Percentiles rank a stretch among this genome's conserved stretches.
These are phyloP conservation scores for Polyommatus iphigenia DNA, from an alignment of 2,888 invertebrate species.

Conservation along the genomic window DNA sequence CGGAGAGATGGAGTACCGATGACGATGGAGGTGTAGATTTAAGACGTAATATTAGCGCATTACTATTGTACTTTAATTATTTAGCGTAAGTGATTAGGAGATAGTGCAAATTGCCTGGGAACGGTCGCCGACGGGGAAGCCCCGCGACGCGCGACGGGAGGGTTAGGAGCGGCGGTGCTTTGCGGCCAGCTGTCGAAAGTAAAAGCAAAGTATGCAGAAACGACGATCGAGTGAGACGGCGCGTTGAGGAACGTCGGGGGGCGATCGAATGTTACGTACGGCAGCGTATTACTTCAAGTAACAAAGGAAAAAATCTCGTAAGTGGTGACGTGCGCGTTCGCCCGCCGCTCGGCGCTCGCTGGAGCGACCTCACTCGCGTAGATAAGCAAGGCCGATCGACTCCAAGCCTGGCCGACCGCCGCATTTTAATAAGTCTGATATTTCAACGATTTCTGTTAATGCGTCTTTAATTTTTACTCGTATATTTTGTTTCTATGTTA, in stretches of 20 bases:
- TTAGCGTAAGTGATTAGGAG: slow-evolving; percentile 60
- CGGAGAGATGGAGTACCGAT: slow-evolving; percentile 57
- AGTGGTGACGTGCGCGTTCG: slow-evolving; percentile 44
- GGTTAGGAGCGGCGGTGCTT: slow-evolving; percentile 38
- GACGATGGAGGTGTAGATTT: slow-evolving; percentile 66
- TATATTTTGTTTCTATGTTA: slow-evolving; percentile 54
- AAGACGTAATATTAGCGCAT: slow-evolving; percentile 73
- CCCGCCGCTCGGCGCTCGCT: slow-evolving; percentile 42
- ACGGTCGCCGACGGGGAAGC: slow-evolving; percentile 59
- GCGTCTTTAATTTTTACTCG: slow-evolving; percentile 56
- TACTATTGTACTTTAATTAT: slow-evolving; percentile 71
- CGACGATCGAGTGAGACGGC: slow-evolving; percentile 43
- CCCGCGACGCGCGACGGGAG: slow-evolving; percentile 27
- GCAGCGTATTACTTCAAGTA: slow-evolving; percentile 44
- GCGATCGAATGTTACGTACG: slow-evolving; percentile 50
- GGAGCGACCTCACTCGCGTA: slow-evolving; percentile 44
- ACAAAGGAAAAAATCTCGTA: slow-evolving; percentile 47
- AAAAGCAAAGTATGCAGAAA: slow-evolving; percentile 48
- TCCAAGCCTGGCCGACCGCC: slow-evolving; percentile 57
- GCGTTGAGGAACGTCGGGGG: slow-evolving; percentile 41
- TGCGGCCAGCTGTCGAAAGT: slow-evolving; percentile 49
- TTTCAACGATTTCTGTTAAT: slow-evolving; percentile 55
- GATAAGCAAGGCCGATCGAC: slow-evolving; percentile 53
- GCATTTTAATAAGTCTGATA: slow-evolving; percentile 67
- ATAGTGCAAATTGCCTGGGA: slow-evolving; percentile 79